Evolutionary conservation across 64 coral and sea anemone genomes (phyloP).

Genomic region (Catalaphyllia jardinei): DNA sequence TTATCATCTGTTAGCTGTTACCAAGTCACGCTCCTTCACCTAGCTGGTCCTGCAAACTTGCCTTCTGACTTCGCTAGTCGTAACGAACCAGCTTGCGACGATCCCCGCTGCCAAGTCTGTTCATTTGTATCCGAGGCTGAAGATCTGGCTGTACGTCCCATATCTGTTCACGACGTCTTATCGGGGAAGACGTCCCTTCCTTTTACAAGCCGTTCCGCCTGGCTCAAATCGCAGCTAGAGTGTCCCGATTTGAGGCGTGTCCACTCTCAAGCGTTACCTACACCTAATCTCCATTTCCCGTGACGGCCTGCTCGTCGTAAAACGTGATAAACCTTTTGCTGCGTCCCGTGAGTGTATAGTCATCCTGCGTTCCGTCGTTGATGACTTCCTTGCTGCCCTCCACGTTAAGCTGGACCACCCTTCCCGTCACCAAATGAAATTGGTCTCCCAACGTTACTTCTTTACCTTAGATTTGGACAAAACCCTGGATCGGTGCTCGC

Average conservation of each 20-base stretch:
- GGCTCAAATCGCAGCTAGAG: neutral
- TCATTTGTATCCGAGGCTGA: neutral
- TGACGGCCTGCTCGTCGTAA: slow-evolving; percentile 6
- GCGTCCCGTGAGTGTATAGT: neutral
- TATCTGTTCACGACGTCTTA: neutral
- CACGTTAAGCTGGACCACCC: slow-evolving; percentile 8
- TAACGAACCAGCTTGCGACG: neutral
- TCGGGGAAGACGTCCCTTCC: neutral
- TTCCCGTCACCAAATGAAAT: slow-evolving; percentile 9
- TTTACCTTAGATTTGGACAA: slow-evolving; percentile 32
- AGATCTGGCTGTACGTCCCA: neutral
- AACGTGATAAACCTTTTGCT: slow-evolving; percentile 11
- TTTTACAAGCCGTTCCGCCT: slow-evolving; percentile 6
- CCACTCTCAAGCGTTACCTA: slow-evolving; percentile 21
- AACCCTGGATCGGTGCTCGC: slow-evolving; percentile 5
- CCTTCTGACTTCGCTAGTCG: slow-evolving; percentile 33
- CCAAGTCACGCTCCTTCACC: neutral
- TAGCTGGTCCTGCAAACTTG: neutral
- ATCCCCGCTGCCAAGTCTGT: neutral
- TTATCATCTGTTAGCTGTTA: neutral
- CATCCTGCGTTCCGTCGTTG: neutral
- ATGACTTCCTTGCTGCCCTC: slow-evolving; percentile 25
- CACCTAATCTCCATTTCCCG: neutral
- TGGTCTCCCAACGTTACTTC: slow-evolving; percentile 20
- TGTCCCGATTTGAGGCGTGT: slow-evolving; percentile 17